Conservation (phyloP, 1,140 invertebrate genomes). For the Sycobia sp. region DNA sequence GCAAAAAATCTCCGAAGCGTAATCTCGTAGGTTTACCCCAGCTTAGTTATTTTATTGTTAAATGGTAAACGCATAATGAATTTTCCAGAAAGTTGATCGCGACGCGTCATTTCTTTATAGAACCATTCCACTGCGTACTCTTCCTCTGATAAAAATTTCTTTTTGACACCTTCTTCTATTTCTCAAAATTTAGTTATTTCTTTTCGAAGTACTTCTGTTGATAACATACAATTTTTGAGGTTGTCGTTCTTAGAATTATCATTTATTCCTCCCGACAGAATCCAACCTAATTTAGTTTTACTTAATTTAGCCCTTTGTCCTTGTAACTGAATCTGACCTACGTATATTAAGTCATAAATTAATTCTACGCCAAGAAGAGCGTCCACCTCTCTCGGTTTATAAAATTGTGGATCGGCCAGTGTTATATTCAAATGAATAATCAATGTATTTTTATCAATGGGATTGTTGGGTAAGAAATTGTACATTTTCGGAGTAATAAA, state of each 20-base stretch:
- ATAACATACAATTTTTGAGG: no score
- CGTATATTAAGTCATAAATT: constrained; percentile 18
- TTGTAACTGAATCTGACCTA: neutral
- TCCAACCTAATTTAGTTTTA: neutral
- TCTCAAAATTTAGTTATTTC: no score
- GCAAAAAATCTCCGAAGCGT: no score
- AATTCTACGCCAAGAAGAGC: constrained; percentile 14
- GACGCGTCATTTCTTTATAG: neutral
- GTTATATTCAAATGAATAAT: neutral
- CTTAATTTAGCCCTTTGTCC: neutral
- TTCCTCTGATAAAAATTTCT: no score
- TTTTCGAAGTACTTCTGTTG: no score
- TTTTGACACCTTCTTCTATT: no score
- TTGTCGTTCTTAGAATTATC: no score
- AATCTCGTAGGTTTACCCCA: no score
- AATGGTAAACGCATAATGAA: no score
- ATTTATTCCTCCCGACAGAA: neutral
- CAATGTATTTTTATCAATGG: neutral
- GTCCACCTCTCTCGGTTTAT: constrained; percentile 1
- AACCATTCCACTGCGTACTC: no score
- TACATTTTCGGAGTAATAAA: neutral
- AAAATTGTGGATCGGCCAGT: constrained; percentile 24
- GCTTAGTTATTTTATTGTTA: no score
- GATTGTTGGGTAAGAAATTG: neutral
- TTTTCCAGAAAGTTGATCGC: neutral